phyloP scores from a whole-genome alignment of 2,113 vertebrate species.

The Balaeniceps rex region DNA sequence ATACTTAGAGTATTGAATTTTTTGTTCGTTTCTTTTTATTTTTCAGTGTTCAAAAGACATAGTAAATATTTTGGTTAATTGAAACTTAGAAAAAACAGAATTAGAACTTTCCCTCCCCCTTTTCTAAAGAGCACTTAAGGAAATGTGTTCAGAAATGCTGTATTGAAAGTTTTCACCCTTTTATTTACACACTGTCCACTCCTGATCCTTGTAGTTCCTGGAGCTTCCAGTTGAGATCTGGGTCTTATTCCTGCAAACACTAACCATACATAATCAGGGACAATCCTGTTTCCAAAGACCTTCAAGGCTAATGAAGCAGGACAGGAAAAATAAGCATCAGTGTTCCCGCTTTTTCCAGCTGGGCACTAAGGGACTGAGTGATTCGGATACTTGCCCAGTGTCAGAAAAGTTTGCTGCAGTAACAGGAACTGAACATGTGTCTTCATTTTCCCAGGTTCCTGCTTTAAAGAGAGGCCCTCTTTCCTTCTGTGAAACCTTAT shows the following conservation, averaged over 20 bases:
- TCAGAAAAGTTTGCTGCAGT: constrained; percentile 6
- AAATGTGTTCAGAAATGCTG: background rate
- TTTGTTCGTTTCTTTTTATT: background rate
- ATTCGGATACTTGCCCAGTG: background rate
- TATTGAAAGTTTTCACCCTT: background rate
- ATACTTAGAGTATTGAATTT: background rate
- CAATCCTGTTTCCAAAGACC: background rate
- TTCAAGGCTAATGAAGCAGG: background rate
- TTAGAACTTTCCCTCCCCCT: background rate
- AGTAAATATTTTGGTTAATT: background rate
- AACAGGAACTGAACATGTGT: background rate
- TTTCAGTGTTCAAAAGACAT: background rate
- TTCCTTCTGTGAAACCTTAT: constrained; percentile 6
- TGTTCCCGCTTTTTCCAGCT: background rate
- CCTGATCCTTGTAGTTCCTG: background rate
- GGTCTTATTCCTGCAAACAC: background rate
- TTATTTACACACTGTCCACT: background rate
- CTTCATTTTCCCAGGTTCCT: constrained; percentile 13
- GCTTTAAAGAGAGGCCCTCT: background rate
- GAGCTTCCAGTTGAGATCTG: background rate
- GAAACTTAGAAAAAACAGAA: background rate
- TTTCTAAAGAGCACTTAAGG: background rate
- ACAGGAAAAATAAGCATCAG: constrained; percentile 24
- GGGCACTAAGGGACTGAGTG: background rate
- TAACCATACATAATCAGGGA: background rate